These are phyloP conservation scores for Onychomys torridus DNA, from an alignment of 2,797 vertebrate genomes.

Conservation along the genomic window DNA sequence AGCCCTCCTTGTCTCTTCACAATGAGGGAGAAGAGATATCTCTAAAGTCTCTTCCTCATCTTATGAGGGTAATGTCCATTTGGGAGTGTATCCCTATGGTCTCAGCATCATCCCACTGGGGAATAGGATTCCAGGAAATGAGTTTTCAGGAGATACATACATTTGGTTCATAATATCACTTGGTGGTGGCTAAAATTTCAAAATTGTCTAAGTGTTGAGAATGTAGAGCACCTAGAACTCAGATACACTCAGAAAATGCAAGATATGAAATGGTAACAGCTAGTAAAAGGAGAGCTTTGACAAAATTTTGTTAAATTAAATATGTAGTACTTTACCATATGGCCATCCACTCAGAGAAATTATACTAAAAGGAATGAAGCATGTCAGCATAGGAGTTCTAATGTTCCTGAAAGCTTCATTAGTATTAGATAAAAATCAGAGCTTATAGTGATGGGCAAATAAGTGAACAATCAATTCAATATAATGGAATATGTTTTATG, in stretches of 20 bases:
- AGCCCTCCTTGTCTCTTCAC: too few species aligned
- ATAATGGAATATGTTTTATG: neutral
- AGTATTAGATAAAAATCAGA: neutral
- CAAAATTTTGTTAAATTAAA: neutral
- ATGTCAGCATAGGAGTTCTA: neutral
- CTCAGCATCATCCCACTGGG: neutral
- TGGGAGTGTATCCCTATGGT: neutral
- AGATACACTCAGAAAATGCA: neutral
- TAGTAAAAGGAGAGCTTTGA: neutral
- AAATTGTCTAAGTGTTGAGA: neutral
- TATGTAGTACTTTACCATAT: neutral
- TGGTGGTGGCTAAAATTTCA: neutral
- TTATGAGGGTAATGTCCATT: neutral
- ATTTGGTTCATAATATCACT: neutral
- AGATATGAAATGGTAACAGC: neutral
- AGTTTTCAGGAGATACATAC: neutral
- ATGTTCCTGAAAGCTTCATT: neutral
- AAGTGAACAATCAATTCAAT: constrained; percentile 2
- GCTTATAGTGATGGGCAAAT: neutral
- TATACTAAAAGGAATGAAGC: constrained; percentile 10
- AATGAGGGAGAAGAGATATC: neutral
- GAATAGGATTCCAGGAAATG: too few species aligned
- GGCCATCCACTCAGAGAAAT: neutral
- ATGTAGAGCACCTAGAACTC: neutral
- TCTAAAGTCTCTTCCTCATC: neutral